A percentile compares a stretch with the other conserved stretches of the same genome.
These are phyloP conservation scores for Formica exsecta DNA, from an alignment of 1,140 invertebrate genomes.

Conservation along the genomic window DNA sequence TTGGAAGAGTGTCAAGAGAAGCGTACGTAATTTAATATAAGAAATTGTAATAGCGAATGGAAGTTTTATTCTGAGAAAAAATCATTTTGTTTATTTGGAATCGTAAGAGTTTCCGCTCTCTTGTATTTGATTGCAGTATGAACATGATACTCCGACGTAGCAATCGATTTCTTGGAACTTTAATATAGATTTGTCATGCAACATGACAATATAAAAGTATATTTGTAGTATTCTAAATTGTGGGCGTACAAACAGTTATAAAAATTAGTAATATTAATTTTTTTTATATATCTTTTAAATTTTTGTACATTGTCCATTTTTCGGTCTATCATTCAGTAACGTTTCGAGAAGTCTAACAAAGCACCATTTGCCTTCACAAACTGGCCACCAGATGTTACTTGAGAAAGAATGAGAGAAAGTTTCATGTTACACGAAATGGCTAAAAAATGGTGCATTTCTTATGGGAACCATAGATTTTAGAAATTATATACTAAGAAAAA, in stretches of 20 bases:
- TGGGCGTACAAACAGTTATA: neutral
- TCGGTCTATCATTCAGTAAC: neutral
- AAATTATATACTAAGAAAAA: neutral
- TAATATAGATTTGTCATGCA: slow-evolving; percentile 12
- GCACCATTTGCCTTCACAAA: slow-evolving; percentile 2
- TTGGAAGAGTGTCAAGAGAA: slow-evolving; percentile 9
- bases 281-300: neutral
- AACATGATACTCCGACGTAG: slow-evolving; percentile 10
- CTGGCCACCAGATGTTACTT: slow-evolving; percentile 35
- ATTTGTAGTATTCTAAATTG: neutral
- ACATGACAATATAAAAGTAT: neutral
- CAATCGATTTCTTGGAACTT: slow-evolving; percentile 11
- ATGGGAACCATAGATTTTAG: neutral
- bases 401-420: slow-evolving; percentile 27
- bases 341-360: neutral
- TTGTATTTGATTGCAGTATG: slow-evolving; percentile 31
- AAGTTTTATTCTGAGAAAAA: neutral
- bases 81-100: slow-evolving; percentile 19
- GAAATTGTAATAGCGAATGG: neutral
- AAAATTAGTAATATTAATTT: neutral
- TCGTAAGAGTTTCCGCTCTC: slow-evolving; percentile 2
- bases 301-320: neutral
- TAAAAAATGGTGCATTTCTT: neutral
- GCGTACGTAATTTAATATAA: neutral
- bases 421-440: slow-evolving; percentile 20